phyloP scores from a whole-genome alignment of 2,113 vertebrate species.

The Guaruba guarouba region DNA sequence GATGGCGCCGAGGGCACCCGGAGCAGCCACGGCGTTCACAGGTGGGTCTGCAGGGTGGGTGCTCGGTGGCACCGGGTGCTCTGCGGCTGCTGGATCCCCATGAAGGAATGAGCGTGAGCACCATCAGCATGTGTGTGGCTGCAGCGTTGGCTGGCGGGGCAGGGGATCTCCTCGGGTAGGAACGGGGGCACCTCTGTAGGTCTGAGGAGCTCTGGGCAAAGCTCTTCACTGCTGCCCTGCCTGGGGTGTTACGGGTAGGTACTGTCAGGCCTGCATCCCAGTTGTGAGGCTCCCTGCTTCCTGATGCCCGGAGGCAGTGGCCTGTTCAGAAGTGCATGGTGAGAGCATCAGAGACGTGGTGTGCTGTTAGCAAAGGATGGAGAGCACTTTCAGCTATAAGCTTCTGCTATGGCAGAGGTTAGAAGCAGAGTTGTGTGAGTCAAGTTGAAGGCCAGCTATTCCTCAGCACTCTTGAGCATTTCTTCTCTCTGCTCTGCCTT shows the following conservation, averaged over 20 bases:
- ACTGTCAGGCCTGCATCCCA: rapidly evolving
- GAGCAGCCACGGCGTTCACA: too few species aligned
- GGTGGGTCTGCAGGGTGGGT: neutral
- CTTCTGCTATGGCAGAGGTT: neutral
- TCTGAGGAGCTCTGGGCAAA: too few species aligned
- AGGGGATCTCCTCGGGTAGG: neutral
- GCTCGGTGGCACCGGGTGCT: rapidly evolving
- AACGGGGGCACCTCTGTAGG: rapidly evolving
- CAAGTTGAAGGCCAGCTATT: neutral
- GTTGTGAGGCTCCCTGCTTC: rapidly evolving
- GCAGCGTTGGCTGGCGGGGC: rapidly evolving
- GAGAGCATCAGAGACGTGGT: rapidly evolving
- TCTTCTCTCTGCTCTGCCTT: neutral
- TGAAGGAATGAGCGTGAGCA: rapidly evolving
- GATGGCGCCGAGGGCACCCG: neutral
- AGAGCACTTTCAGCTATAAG: neutral
- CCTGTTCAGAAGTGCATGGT: rapidly evolving
- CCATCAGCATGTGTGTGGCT: rapidly evolving
- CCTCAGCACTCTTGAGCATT: neutral
- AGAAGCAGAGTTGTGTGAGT: too few species aligned
- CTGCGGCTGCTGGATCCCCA: neutral
- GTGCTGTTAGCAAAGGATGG: neutral
- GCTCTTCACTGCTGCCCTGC: rapidly evolving
- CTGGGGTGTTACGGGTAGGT: rapidly evolving
- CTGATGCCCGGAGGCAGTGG: neutral